These are phyloP conservation scores for Ennomos quercinarius DNA, from an alignment of 2,888 invertebrate species.

Conservation along the genomic window DNA sequence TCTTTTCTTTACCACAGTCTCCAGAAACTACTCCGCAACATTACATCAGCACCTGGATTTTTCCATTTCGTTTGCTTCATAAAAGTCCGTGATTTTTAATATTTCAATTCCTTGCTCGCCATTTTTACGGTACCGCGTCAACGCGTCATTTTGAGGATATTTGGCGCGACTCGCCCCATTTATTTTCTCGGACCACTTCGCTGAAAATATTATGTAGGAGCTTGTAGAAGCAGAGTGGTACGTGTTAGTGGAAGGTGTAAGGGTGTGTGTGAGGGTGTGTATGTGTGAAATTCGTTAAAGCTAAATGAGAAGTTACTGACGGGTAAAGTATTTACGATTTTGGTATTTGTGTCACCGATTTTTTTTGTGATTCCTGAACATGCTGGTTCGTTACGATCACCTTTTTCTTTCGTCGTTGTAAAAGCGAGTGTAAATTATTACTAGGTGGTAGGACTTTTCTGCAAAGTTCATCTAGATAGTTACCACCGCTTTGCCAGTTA, in stretches of 20 bases:
- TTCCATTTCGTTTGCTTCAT: slow-evolving; percentile 23
- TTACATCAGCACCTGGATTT: slow-evolving; percentile 31
- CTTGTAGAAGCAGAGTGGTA: neutral
- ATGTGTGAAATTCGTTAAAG: slow-evolving; percentile 11
- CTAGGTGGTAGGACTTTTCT: too few relatives aligned
- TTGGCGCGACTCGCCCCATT: slow-evolving; percentile 12
- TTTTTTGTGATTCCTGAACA: too few relatives aligned
- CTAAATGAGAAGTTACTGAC: slow-evolving; percentile 12
- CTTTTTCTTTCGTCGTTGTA: too few relatives aligned
- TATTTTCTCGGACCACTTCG: slow-evolving; percentile 19
- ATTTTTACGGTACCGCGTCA: slow-evolving; percentile 27
- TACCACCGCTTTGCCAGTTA: too few relatives aligned
- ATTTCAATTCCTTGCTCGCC: slow-evolving; percentile 33
- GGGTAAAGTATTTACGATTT: slow-evolving; percentile 8
- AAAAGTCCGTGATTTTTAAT: slow-evolving; percentile 33
- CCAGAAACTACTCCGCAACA: slow-evolving; percentile 23
- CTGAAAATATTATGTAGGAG: slow-evolving; percentile 18
- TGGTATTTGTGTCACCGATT: neutral
- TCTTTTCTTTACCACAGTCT: neutral
- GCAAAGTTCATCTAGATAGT: too few relatives aligned
- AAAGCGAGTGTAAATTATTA: too few relatives aligned
- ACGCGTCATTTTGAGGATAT: slow-evolving; percentile 15
- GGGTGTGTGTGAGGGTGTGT: neutral
- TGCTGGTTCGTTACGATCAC: too few relatives aligned
- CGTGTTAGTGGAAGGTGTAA: neutral